These are phyloP conservation scores for Notodonta ziczac DNA, from an alignment of 2,888 invertebrate species.

Conservation along the genomic window DNA sequence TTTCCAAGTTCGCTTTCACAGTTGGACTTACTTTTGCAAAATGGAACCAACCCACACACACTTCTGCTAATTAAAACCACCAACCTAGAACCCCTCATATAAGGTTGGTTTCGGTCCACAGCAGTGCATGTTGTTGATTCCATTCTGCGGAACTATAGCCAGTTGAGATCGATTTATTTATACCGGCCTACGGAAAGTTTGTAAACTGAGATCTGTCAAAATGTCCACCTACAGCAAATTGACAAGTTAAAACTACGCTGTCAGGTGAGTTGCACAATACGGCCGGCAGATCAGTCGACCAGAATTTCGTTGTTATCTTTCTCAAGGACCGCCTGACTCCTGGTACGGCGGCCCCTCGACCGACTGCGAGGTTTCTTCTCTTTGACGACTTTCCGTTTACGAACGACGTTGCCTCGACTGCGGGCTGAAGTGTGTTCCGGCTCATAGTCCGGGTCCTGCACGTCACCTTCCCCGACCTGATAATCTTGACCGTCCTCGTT, in stretches of 20 bases:
- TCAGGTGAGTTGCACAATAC: background rate
- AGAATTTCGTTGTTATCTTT: slow-evolving; percentile 58
- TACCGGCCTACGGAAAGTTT: background rate
- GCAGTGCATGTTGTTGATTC: too few species aligned
- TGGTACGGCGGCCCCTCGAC: slow-evolving; percentile 72
- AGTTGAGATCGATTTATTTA: too few species aligned
- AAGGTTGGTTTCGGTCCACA: too few species aligned
- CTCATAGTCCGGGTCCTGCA: slow-evolving; percentile 67
- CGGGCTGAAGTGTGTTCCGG: slow-evolving; percentile 64
- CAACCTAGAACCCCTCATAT: too few species aligned
- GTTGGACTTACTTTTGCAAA: too few species aligned
- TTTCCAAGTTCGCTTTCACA: too few species aligned
- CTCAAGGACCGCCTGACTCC: slow-evolving; percentile 68
- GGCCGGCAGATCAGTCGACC: slow-evolving; percentile 57
- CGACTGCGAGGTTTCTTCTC: slow-evolving; percentile 69
- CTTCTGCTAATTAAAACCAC: too few species aligned
- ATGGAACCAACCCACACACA: too few species aligned
- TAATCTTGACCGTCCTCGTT: slow-evolving; percentile 42
- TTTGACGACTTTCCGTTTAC: slow-evolving; percentile 69
- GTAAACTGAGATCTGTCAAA: slow-evolving; percentile 1
- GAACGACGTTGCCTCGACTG: slow-evolving; percentile 67
- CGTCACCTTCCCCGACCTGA: slow-evolving; percentile 52
- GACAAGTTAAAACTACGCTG: background rate
- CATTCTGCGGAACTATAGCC: too few species aligned
- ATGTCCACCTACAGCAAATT: background rate